Evolutionary conservation across 2,113 vertebrate species (phyloP), one percentile per base, ranked within the genome.

Genomic region (Oenanthe melanoleuca): DNA sequence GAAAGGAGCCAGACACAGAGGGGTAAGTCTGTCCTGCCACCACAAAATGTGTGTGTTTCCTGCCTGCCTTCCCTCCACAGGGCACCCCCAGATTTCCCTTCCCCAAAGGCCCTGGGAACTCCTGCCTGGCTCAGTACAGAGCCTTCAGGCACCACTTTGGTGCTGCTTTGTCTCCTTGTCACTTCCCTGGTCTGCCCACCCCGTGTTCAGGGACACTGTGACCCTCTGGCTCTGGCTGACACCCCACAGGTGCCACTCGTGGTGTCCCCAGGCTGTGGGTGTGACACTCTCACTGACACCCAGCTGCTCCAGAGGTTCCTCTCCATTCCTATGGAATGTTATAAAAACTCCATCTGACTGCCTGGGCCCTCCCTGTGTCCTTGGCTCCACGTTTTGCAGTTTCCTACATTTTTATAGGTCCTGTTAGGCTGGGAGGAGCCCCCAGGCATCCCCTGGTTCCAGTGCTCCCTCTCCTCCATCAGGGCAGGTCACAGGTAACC

Each of bases 261-360:
- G 16, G 1, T 7, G 57, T 18, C 52, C 74, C 52, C 42, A 29
- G 0, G 42, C 53, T 24, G 19, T 40, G 78, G 23, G 19, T 72
- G 33, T n/a, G 73, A 17, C 69, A 9, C 18, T 1, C 25, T 20
- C 63, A 17, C 4, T 78, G 80, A 2, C 80, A 4, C 19, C 47
- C 34, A 28, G 44, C 25, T 25, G 17, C 33, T 59, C n/a, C 55
- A 60, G 4, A 3, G 44, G 31, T 52, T 14, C 2, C 11, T 45
- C 18, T 16, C 52, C 8, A 0, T 15, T 3, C 5, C 2, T 11
- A 0, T 59, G 37, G 23, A 22, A 23, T 33, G 34, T 14, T 37
- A 2, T 3, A 8, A 81, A 15, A 81, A 14, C 28, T 14, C 21
- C 26, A 4, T 0, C 11, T 7, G 34, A 8, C 55, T 81, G 34